A percentile compares a stretch with the other conserved stretches of the same genome.
Evolutionary conservation across 2,113 vertebrate genomes (phyloP).

Genomic region (Elachura formosa): DNA sequence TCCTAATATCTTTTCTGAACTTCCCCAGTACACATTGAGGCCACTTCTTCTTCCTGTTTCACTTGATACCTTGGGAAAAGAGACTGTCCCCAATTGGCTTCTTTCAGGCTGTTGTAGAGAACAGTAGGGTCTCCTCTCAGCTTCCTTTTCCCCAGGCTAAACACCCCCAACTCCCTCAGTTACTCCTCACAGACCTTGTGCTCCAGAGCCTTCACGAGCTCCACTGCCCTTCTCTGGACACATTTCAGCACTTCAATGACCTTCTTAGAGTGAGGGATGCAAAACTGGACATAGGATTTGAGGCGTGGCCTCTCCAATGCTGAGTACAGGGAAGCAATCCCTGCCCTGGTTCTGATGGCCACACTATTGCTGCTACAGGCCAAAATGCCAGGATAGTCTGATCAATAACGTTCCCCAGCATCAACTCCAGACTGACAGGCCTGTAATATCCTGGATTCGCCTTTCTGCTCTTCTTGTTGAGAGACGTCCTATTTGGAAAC

Average conservation of each 20-base stretch:
- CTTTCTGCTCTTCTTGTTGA: not conserved
- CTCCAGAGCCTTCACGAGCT: not conserved
- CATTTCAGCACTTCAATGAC: fast-evolving
- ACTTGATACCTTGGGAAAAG: not conserved
- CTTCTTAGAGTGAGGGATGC: fast-evolving
- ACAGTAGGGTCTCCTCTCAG: not conserved
- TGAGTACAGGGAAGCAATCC: fast-evolving
- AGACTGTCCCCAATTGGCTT: not conserved
- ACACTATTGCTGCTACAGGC: not conserved
- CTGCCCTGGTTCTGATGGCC: not conserved
- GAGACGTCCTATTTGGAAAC: not conserved
- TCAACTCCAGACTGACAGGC: not conserved
- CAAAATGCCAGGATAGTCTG: not conserved
- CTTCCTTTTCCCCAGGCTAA: not conserved
- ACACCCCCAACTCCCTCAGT: not conserved
- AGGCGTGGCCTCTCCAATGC: fast-evolving
- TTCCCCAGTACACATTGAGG: fast-evolving
- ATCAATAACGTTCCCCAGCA: not conserved
- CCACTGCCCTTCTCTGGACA: not conserved
- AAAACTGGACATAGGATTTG: fast-evolving
- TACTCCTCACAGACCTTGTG: not conserved
- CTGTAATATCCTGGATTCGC: not conserved
- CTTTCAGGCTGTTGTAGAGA: not conserved
- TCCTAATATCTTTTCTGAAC: not conserved
- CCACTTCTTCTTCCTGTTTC: not conserved